A percentile compares a stretch with the other conserved stretches of the same genome.
phyloP scores from a whole-genome alignment of 2,888 invertebrate species.

The Clostera curtula region DNA sequence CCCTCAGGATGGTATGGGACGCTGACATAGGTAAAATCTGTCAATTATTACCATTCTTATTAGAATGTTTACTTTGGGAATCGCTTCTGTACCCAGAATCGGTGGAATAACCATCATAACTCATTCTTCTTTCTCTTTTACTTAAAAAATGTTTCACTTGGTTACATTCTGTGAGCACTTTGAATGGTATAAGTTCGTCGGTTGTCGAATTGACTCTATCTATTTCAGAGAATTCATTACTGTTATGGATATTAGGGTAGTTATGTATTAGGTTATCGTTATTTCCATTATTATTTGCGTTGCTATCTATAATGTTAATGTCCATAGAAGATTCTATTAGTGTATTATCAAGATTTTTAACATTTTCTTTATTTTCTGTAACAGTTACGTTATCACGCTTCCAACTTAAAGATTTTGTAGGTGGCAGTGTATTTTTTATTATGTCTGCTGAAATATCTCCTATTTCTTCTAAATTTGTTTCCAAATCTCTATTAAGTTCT shows the following conservation, averaged over 20 bases:
- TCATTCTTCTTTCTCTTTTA: conserved; percentile 17
- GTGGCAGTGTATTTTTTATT: background rate
- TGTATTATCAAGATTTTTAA: background rate
- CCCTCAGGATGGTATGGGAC: too few relatives aligned
- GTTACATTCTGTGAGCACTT: conserved; percentile 53
- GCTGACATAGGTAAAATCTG: too few relatives aligned
- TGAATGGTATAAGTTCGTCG: conserved; percentile 38
- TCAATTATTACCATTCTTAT: conserved; percentile 19
- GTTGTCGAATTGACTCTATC: conserved; percentile 6
- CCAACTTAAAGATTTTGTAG: background rate
- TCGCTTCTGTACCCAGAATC: conserved; percentile 53
- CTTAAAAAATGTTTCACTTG: conserved; percentile 41
- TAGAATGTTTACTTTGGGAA: conserved; percentile 30
- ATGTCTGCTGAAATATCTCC: too few relatives aligned
- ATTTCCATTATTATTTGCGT: too few relatives aligned
- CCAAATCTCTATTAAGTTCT: too few relatives aligned
- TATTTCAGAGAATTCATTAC: conserved; percentile 9
- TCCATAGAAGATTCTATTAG: too few relatives aligned
- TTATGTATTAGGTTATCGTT: background rate
- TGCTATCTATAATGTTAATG: background rate
- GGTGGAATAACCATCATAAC: conserved; percentile 23
- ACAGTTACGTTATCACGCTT: background rate
- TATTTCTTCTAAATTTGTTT: too few relatives aligned
- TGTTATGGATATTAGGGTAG: too few relatives aligned
- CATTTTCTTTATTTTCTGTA: background rate